These are phyloP conservation scores for Pocota personata DNA, from an alignment of 2,888 invertebrate genomes.

Conservation along the genomic window DNA sequence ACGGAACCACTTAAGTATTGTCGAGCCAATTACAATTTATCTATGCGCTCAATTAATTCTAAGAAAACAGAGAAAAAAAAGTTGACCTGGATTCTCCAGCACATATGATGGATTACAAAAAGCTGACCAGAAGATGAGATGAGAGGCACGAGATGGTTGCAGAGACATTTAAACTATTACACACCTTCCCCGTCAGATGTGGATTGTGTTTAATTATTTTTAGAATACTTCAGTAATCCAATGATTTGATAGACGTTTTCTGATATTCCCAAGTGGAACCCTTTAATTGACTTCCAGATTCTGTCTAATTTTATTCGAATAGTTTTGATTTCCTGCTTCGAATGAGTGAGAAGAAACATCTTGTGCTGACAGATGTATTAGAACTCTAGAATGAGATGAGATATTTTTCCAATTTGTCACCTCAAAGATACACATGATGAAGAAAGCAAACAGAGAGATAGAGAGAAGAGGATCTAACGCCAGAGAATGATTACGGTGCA, in stretches of 20 bases:
- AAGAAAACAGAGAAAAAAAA: background rate
- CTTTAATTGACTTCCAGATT: constrained; percentile 25
- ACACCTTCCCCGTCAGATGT: background rate
- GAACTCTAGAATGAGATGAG: background rate
- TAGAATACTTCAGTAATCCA: background rate
- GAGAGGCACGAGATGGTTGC: background rate
- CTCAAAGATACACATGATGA: background rate
- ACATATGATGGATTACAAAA: constrained; percentile 35
- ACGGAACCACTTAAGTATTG: constrained; percentile 47
- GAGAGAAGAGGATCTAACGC: background rate
- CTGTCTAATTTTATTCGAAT: background rate
- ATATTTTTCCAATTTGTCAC: constrained; percentile 48
- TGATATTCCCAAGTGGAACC: constrained; percentile 23
- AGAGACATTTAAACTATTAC: background rate
- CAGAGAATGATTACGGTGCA: constrained; percentile 29
- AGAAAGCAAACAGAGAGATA: background rate
- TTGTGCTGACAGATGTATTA: constrained; percentile 31
- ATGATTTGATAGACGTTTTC: background rate
- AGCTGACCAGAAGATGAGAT: background rate
- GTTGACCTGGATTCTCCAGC: constrained; percentile 47
- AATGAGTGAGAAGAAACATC: background rate
- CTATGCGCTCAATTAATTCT: constrained; percentile 42
- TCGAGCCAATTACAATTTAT: constrained; percentile 31
- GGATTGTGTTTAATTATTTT: constrained; percentile 28
- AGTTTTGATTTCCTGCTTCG: constrained; percentile 14